phyloP scores from a whole-genome alignment of 1,140 invertebrate genomes.

The Anagrus nilaparvatae region DNA sequence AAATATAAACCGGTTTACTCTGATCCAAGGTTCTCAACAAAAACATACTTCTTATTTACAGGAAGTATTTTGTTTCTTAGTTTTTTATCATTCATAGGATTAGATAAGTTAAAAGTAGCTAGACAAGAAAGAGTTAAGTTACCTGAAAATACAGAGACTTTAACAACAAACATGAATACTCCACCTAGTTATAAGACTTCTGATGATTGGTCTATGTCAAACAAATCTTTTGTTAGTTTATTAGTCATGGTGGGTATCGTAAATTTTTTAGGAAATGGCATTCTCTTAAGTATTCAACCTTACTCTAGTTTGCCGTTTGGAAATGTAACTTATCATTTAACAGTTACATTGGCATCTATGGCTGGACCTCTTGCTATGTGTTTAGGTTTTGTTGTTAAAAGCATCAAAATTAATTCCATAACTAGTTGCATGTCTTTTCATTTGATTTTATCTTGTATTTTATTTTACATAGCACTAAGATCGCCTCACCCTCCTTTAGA shows the following conservation, averaged over 20 bases:
- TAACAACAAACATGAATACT: slow-evolving; percentile 34
- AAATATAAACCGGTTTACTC: slow-evolving; percentile 28
- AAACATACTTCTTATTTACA: slow-evolving; percentile 63
- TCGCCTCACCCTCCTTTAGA: slow-evolving; percentile 67
- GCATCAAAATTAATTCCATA: slow-evolving; percentile 48
- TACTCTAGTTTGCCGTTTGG: slow-evolving; percentile 86
- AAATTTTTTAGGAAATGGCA: slow-evolving; percentile 63
- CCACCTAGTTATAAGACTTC: slow-evolving; percentile 36
- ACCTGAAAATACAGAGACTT: slow-evolving; percentile 28
- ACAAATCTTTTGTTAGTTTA: slow-evolving; percentile 39
- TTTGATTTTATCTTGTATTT: slow-evolving; percentile 50
- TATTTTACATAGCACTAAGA: slow-evolving; percentile 57
- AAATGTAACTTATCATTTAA: slow-evolving; percentile 67
- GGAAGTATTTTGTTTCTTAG: slow-evolving; percentile 47
- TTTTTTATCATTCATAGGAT: slow-evolving; percentile 47
- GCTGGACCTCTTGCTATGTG: slow-evolving; percentile 78
- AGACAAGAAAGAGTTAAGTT: slow-evolving; percentile 31
- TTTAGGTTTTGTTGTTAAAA: slow-evolving; percentile 62
- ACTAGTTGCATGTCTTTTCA: slow-evolving; percentile 43
- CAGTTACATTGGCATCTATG: slow-evolving; percentile 70
- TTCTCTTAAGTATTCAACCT: slow-evolving; percentile 74
- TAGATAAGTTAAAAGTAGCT: slow-evolving; percentile 36
- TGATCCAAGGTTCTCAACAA: slow-evolving; percentile 50
- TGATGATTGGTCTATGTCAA: slow-evolving; percentile 33
- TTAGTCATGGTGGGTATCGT: slow-evolving; percentile 46